phyloP scores from a whole-genome alignment of 2,113 vertebrate species.

The Promerops cafer region DNA sequence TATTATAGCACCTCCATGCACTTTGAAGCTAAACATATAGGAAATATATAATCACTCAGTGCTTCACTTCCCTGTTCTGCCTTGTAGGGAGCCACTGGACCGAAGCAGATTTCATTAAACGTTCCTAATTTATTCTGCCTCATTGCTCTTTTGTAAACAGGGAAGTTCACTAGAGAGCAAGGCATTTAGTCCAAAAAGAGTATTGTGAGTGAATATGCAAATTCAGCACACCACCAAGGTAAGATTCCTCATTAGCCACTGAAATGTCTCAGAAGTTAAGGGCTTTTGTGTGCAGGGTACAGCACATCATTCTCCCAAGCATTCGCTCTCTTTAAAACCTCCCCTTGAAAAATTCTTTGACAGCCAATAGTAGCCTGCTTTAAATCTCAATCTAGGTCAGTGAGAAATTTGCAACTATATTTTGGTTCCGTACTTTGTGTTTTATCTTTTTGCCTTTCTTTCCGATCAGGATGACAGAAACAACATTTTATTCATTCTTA shows the following conservation, averaged over 20 bases:
- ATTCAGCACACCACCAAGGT: not conserved
- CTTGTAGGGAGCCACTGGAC: not conserved
- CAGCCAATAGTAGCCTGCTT: slow-evolving; percentile 13
- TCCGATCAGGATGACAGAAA: not conserved
- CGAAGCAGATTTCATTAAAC: not conserved
- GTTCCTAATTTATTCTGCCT: slow-evolving; percentile 37
- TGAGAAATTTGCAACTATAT: not conserved
- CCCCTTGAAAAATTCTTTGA: not conserved
- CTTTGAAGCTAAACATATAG: not conserved
- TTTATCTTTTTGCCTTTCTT: slow-evolving; percentile 23
- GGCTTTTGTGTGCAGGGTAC: not conserved
- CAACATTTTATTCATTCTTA: not conserved
- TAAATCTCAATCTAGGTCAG: slow-evolving; percentile 48
- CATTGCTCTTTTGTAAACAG: not conserved
- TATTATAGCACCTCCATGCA: not conserved
- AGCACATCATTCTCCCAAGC: not conserved
- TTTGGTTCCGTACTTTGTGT: slow-evolving; percentile 32
- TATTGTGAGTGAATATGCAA: not conserved
- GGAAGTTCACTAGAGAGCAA: not conserved
- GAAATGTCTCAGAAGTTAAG: not conserved
- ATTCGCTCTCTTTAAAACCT: not conserved
- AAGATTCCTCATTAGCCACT: not conserved
- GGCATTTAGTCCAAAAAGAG: not conserved
- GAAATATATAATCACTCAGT: not conserved
- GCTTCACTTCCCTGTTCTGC: not conserved